Conservation (phyloP, 2,113 vertebrate genomes). For the Ceyx melanurus region DNA sequence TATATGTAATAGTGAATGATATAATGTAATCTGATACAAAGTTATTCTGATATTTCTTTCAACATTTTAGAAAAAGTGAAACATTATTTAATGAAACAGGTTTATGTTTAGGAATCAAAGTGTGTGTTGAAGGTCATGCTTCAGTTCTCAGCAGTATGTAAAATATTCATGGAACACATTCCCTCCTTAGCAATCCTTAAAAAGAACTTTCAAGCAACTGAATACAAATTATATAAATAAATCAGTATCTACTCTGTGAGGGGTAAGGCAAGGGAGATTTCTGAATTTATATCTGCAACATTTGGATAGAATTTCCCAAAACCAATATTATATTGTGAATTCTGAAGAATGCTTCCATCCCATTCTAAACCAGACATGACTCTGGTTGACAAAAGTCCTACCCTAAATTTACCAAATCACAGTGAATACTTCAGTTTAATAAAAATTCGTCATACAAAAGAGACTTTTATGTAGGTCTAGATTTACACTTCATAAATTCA, state of each 20-base stretch:
- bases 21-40: slow-evolving; percentile 56
- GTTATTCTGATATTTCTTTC: neutral
- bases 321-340: neutral
- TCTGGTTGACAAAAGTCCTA: neutral
- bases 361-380: neutral
- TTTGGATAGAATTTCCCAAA: neutral
- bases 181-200: neutral
- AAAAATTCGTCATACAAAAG: neutral
- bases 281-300: neutral
- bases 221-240: neutral
- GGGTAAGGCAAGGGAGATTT: neutral
- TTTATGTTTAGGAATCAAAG: neutral
- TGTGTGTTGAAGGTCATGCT: neutral
- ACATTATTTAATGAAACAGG: neutral
- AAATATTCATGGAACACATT: slow-evolving; percentile 12
- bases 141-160: slow-evolving; percentile 47
- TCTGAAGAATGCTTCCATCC: neutral
- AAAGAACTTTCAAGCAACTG: neutral
- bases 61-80: neutral
- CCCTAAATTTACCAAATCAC: neutral
- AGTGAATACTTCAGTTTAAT: neutral
- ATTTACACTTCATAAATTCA: neutral
- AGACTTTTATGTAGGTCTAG: neutral
- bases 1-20: neutral
- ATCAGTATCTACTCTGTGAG: neutral